Evolutionary conservation across 1,140 invertebrate species (phyloP).

Genomic region (Caenorhabditis elegans): DNA sequence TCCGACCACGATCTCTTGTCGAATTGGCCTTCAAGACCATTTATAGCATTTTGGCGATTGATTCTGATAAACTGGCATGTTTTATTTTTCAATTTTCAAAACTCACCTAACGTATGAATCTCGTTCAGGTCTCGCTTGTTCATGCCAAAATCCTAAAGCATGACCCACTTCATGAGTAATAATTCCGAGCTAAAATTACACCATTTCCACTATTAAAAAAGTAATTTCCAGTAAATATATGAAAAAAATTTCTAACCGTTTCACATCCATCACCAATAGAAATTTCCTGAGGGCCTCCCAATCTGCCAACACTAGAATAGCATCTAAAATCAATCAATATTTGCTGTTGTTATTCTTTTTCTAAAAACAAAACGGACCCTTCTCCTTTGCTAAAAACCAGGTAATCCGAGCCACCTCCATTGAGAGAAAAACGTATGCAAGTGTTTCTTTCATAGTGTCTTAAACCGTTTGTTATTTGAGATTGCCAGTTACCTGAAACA

Average conservation of each 20-base stretch:
- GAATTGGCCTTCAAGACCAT: constrained; percentile 33
- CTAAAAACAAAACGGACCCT: neutral
- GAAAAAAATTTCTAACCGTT: too few species aligned
- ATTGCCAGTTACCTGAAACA: constrained; percentile 32
- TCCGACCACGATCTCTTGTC: constrained; percentile 38
- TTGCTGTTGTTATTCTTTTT: too few species aligned
- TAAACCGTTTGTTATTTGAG: neutral
- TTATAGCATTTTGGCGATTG: constrained; percentile 15
- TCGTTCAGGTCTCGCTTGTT: constrained; percentile 57
- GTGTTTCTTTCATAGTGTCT: neutral
- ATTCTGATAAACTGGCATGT: neutral
- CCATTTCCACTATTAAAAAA: too few species aligned
- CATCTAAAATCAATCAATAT: neutral
- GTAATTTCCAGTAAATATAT: too few species aligned
- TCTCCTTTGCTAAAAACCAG: constrained; percentile 33
- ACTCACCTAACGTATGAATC: constrained; percentile 50
- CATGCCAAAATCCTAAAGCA: constrained; percentile 66
- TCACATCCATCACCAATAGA: constrained; percentile 51
- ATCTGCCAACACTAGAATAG: constrained; percentile 45
- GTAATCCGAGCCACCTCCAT: constrained; percentile 34
- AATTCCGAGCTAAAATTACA: constrained; percentile 36
- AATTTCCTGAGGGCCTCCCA: constrained; percentile 46
- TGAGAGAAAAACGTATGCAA: constrained; percentile 38
- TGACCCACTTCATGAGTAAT: constrained; percentile 68
- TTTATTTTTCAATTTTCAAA: neutral